These are phyloP conservation scores for Cyprinodon variegatus DNA, from an alignment of 2,113 vertebrate species.

Conservation along the genomic window DNA sequence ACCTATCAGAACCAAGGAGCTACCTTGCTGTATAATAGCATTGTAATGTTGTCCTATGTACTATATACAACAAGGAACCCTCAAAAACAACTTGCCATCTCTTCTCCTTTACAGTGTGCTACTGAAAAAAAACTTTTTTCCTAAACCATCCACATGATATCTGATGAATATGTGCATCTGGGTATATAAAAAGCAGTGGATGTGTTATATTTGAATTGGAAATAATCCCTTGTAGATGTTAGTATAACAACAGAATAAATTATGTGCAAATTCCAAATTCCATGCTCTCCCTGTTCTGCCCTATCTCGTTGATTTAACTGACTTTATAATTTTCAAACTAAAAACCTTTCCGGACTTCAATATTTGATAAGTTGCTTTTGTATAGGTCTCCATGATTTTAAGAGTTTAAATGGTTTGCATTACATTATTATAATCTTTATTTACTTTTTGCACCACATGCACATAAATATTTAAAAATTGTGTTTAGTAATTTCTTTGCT, in stretches of 20 bases:
- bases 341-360: not conserved
- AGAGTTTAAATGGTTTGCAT: not conserved
- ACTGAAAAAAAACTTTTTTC: too few species aligned
- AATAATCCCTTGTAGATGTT: not conserved
- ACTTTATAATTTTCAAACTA: not conserved
- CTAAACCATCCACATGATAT: not conserved
- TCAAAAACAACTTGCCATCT: not conserved
- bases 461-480: not conserved
- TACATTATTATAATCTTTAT: not conserved
- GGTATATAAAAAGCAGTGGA: not conserved
- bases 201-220: not conserved
- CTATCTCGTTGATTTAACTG: not conserved
- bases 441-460: not conserved
- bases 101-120: too few species aligned
- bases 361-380: too few species aligned
- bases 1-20: not conserved
- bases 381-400: not conserved
- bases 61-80: not conserved
- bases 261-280: not conserved
- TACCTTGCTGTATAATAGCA: not conserved
- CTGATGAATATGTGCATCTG: not conserved
- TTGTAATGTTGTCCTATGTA: not conserved
- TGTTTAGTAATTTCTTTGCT: constrained; percentile 5
- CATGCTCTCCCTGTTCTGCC: not conserved
- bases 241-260: not conserved